Conservation (phyloP, 2,113 vertebrate genomes). For the Morone chrysops region DNA sequence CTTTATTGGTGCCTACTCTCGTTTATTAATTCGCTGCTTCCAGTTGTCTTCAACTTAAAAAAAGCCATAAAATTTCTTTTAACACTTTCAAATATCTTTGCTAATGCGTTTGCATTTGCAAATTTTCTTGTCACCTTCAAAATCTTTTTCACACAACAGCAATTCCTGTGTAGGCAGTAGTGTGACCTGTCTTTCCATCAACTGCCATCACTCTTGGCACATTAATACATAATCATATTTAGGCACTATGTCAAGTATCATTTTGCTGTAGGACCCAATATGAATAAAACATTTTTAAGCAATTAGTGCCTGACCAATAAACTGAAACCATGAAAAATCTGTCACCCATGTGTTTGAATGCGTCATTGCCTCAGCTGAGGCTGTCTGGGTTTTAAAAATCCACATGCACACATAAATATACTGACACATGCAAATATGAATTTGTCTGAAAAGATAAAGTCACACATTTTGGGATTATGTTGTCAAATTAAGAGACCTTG, state of each 20-base stretch:
- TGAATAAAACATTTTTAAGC: constrained; percentile 24
- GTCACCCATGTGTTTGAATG: not conserved
- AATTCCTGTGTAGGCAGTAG: constrained; percentile 40
- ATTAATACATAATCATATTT: constrained; percentile 34
- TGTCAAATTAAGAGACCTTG: constrained; percentile 38
- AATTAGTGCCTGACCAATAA: constrained; percentile 30
- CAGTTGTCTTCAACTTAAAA: not conserved
- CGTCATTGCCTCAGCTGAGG: not conserved
- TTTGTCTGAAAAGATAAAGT: constrained; percentile 31
- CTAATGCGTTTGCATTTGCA: constrained; percentile 3
- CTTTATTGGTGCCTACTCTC: not conserved
- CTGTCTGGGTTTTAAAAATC: constrained; percentile 21
- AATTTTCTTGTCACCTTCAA: constrained; percentile 18
- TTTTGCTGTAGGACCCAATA: not conserved
- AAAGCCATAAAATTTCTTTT: not conserved
- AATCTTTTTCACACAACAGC: constrained; percentile 34
- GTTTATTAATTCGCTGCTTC: not conserved
- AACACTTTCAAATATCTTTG: not conserved
- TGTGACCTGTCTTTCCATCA: constrained; percentile 32
- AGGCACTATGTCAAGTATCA: not conserved
- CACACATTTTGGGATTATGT: not conserved
- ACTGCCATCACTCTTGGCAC: constrained; percentile 3
- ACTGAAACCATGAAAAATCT: constrained; percentile 38
- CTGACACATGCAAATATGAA: constrained; percentile 34
- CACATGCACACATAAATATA: not conserved